phyloP scores from a whole-genome alignment of 2,888 invertebrate species.

The Asteroscopus sphinx region DNA sequence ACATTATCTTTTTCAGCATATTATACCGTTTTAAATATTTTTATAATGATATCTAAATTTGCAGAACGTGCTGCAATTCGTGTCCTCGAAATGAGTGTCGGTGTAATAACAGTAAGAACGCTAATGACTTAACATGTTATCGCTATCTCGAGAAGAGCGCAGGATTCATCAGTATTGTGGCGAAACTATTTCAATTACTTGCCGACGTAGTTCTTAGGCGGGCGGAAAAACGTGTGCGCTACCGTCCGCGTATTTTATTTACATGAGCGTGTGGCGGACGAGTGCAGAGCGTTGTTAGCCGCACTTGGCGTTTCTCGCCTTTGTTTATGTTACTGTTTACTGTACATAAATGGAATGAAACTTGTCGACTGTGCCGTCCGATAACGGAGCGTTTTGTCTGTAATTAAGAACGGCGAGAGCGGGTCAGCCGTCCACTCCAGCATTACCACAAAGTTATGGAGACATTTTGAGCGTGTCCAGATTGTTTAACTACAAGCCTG shows the following conservation, averaged over 20 bases:
- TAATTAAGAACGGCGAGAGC: constrained; percentile 84
- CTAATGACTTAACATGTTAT: constrained; percentile 60
- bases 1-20: constrained; percentile 63
- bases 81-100: constrained; percentile 39
- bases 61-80: constrained; percentile 63
- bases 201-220: constrained; percentile 53
- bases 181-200: constrained; percentile 45
- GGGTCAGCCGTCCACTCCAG: constrained; percentile 73
- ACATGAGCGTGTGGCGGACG: constrained; percentile 64
- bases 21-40: constrained; percentile 67
- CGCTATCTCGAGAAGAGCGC: constrained; percentile 29
- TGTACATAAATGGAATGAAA: constrained; percentile 81
- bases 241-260: constrained; percentile 62
- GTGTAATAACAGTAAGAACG: constrained; percentile 57
- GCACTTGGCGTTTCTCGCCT: constrained; percentile 65
- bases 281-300: constrained; percentile 73
- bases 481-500: constrained; percentile 76
- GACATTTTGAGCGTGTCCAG: constrained; percentile 77
- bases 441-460: constrained; percentile 81
- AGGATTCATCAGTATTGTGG: constrained; percentile 31
- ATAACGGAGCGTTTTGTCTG: constrained; percentile 86
- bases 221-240: constrained; percentile 61
- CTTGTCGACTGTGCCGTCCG: constrained; percentile 74
- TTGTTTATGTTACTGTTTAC: constrained; percentile 82
- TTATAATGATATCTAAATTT: constrained; percentile 61